Evolutionary conservation across 2,113 vertebrate species (phyloP), one percentile per base, ranked within the genome.

Genomic region (Arizona elegans): DNA sequence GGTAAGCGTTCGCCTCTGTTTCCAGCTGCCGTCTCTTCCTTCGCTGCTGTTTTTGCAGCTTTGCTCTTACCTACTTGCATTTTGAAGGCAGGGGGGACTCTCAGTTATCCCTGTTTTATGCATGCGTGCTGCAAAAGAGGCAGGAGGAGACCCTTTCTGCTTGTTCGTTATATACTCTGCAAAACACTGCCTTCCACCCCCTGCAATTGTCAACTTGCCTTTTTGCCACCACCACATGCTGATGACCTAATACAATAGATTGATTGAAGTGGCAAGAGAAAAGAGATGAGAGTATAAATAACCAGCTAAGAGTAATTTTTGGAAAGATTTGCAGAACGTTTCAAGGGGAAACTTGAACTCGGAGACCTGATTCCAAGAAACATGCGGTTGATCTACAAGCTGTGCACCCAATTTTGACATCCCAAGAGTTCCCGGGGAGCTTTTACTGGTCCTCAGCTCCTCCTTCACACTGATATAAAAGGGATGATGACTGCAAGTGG

Each of bases 21-120:
- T 94, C 95, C 85, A 91, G 29, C 29, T 38, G 92, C 5, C 1
- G 88, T 94, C 90, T 43, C n/a, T 24, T 70, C 85, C 70, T 81
- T 85, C 58, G 29, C 70, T 12, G 62, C 15, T 81, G 33, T 56
- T 75, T 65, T 92, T 24, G 88, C 59, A 90, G 92, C 75, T 93
- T 59, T 90, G 88, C 26, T 93, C 88, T 95, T 33, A 88, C 81
- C 70, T 10, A 1, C 89, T 86, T 23, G 75, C 50, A 1, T 94
- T 3, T 86, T 7, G 23, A 70, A 93, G 29, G 87, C 81, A 65
- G 93, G 56, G 33, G 93, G 53, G 24, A 87, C 62, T 15, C 65
- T 87, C 15, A 59, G 5, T 21, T n/a, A 58, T 54, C 24, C 58
- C 5, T 47, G 1, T 91, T 90, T 91, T 85, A 93, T 88, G 70